Percentiles rank a stretch among this genome's conserved stretches.
Conservation (phyloP, 2,113 vertebrate species). For the Oryzias curvinotus region DNA sequence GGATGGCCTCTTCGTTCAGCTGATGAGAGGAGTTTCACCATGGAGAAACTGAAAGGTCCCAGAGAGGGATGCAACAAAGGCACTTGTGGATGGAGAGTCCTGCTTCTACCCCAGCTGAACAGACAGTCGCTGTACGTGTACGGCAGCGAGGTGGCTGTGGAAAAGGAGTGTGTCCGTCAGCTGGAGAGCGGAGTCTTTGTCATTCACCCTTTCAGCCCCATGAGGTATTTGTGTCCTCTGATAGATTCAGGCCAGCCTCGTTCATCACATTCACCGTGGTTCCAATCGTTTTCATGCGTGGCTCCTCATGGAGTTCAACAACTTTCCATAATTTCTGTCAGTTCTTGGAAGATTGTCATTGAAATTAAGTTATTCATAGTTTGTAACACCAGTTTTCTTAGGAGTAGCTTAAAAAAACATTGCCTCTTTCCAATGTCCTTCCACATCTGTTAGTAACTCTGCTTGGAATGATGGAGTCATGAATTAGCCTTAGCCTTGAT, state of each 20-base stretch:
- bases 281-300: neutral
- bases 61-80: constrained; percentile 38
- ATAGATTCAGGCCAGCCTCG: constrained; percentile 41
- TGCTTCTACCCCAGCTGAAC: constrained; percentile 78
- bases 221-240: constrained; percentile 68
- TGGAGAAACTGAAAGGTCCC: constrained; percentile 67
- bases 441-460: too few species aligned
- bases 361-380: too few species aligned
- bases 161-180: constrained; percentile 74
- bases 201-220: constrained; percentile 79
- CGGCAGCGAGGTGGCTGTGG: constrained; percentile 79
- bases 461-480: too few species aligned
- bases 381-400: too few species aligned
- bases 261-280: neutral
- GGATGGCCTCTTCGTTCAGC: constrained; percentile 50
- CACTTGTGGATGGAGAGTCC: constrained; percentile 71
- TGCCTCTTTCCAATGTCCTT: too few species aligned
- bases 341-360: too few species aligned
- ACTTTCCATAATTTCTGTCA: too few species aligned
- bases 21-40: constrained; percentile 46
- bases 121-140: constrained; percentile 78
- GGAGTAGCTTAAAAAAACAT: too few species aligned
- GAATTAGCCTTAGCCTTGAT: too few species aligned
- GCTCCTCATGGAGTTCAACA: neutral
- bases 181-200: constrained; percentile 72